These are phyloP conservation scores for Diplosoma virens DNA, from an alignment of 23 tunicate genomes.

Conservation along the genomic window DNA sequence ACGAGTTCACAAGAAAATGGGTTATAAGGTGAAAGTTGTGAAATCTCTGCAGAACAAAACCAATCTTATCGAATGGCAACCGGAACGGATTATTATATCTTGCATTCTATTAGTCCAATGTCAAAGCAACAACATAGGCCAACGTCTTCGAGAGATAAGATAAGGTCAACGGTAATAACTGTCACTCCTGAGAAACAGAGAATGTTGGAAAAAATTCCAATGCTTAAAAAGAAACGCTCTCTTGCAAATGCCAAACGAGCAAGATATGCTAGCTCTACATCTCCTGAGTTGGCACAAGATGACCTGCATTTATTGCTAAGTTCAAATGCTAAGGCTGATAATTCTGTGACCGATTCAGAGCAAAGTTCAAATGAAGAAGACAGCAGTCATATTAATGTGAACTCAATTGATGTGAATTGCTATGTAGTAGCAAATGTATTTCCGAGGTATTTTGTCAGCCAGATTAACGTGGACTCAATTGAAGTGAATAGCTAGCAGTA, in stretches of 20 bases:
- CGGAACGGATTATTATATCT: too few species aligned
- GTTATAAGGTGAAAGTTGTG: not conserved
- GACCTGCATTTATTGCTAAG: not conserved
- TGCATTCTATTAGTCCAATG: constrained; percentile 7
- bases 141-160: not conserved
- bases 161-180: constrained; percentile 11
- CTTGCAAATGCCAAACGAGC: not conserved
- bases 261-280: constrained; percentile 7
- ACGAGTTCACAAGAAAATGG: not conserved
- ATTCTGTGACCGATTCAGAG: not conserved
- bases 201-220: not conserved
- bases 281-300: constrained; percentile 5
- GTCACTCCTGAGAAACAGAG: constrained; percentile 9
- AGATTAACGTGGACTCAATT: constrained; percentile 3
- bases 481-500: not conserved
- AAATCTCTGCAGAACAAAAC: too few species aligned
- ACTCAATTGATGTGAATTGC: too few species aligned
- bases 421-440: too few species aligned
- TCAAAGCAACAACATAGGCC: constrained; percentile 18
- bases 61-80: too few species aligned
- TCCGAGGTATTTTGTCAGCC: too few species aligned
- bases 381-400: not conserved
- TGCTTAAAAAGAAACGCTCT: not conserved
- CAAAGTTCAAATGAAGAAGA: constrained; percentile 2
- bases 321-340: constrained; percentile 5